A percentile compares a stretch with the other conserved stretches of the same genome.
Conservation (phyloP, 2,888 invertebrate species). For the Drosophila niveifrons region DNA sequence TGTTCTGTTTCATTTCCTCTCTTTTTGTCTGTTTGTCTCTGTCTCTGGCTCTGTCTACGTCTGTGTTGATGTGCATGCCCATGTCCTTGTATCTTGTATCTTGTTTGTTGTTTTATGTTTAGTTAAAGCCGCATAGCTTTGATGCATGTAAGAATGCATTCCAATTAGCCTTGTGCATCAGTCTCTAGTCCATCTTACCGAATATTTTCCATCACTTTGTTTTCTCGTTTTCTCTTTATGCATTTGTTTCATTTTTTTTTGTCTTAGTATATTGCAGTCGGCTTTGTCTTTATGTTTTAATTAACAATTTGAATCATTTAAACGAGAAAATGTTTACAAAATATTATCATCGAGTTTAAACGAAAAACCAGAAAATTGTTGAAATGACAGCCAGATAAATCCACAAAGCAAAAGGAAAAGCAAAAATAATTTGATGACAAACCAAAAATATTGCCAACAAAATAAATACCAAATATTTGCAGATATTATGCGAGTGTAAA, state of each 20-base stretch:
- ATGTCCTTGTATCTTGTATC: conserved; percentile 24
- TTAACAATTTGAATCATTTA: conserved; percentile 19
- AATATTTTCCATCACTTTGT: conserved; percentile 3
- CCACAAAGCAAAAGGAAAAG: background rate
- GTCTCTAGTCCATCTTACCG: conserved; percentile 1
- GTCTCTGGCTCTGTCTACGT: background rate
- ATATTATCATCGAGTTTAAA: background rate
- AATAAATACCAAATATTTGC: conserved; percentile 5
- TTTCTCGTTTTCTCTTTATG: conserved; percentile 8
- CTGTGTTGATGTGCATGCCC: background rate
- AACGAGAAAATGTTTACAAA: background rate
- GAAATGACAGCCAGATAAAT: background rate
- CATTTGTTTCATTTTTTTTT: background rate
- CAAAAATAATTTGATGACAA: conserved; percentile 8
- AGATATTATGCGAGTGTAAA: background rate
- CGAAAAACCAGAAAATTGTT: background rate
- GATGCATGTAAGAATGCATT: conserved; percentile 42
- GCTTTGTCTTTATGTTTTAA: conserved; percentile 4
- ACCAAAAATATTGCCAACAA: background rate
- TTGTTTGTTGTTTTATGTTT: conserved; percentile 21
- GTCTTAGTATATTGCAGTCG: background rate
- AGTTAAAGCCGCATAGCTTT: conserved; percentile 39
- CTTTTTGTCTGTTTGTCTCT: conserved; percentile 3
- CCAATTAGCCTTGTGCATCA: conserved; percentile 42
- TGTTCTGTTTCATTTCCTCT: conserved; percentile 20